These are phyloP conservation scores for Dugesia japonica DNA, from an alignment of 2,888 invertebrate genomes.

Conservation along the genomic window DNA sequence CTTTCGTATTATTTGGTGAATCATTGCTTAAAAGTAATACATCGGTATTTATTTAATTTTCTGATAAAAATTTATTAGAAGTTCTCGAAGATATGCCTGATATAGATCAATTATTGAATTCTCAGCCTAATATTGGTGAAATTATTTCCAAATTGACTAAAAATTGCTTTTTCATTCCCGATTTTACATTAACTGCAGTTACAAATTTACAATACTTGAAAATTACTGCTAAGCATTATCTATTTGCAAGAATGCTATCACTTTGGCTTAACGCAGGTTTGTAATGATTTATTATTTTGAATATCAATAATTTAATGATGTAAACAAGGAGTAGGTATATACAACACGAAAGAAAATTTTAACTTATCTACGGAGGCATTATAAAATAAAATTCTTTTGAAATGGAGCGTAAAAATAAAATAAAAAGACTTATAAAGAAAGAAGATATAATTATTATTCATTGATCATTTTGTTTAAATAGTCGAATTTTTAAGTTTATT, in stretches of 20 bases:
- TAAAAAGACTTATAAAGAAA: too few species aligned
- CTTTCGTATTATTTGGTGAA: slow-evolving; percentile 79
- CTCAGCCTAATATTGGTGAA: not conserved
- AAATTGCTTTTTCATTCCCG: slow-evolving; percentile 55
- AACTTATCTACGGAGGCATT: too few species aligned
- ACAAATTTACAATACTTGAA: slow-evolving; percentile 70
- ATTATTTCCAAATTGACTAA: slow-evolving; percentile 6
- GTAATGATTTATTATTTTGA: not conserved
- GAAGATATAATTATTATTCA: too few species aligned
- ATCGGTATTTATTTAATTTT: not conserved
- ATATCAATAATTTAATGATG: too few species aligned
- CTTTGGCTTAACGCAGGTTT: not conserved
- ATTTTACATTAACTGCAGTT: slow-evolving; percentile 72
- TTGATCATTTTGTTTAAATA: too few species aligned
- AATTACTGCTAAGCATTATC: slow-evolving; percentile 66
- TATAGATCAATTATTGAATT: not conserved
- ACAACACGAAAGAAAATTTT: too few species aligned
- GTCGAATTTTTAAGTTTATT: too few species aligned
- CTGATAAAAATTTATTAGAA: not conserved
- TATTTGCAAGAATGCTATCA: slow-evolving; percentile 62
- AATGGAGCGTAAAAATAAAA: too few species aligned
- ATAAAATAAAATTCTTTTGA: too few species aligned
- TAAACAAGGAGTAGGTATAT: too few species aligned
- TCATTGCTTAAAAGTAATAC: slow-evolving; percentile 22
- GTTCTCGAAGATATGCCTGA: not conserved